Evolutionary conservation across 2,797 vertebrate genomes (phyloP).

Genomic region (Clarias pachynema): DNA sequence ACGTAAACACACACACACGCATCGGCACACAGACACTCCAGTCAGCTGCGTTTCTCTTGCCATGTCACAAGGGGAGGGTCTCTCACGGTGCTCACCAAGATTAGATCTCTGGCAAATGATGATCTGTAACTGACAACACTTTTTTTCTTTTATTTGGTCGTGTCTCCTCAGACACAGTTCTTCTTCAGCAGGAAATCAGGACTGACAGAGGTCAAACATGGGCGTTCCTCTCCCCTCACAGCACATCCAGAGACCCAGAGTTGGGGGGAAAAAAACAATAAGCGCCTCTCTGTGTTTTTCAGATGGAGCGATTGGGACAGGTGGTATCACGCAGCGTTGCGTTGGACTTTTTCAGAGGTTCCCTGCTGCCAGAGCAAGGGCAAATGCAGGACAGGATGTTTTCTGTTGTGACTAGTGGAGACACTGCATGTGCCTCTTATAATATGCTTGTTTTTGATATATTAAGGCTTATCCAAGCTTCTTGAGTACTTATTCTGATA

Average conservation of each 20-base stretch:
- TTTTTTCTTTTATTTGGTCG: constrained; percentile 47
- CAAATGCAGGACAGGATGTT: constrained; percentile 53
- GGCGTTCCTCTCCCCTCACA: constrained; percentile 44
- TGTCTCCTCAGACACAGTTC: constrained; percentile 38
- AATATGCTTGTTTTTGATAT: constrained; percentile 37
- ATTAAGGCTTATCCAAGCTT: neutral
- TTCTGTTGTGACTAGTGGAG: constrained; percentile 37
- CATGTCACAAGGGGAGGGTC: constrained; percentile 48
- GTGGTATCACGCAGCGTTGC: constrained; percentile 24
- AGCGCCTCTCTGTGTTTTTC: constrained; percentile 26
- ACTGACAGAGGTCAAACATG: constrained; percentile 54
- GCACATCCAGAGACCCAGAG: constrained; percentile 20
- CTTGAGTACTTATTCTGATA: neutral
- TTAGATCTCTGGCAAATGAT: constrained; percentile 60
- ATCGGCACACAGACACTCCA: constrained; percentile 20
- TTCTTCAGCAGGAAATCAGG: constrained; percentile 45
- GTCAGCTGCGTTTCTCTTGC: constrained; percentile 32
- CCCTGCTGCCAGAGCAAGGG: constrained; percentile 46
- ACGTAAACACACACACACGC: constrained; percentile 20
- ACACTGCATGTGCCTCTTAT: constrained; percentile 20
- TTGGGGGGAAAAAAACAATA: constrained; percentile 21
- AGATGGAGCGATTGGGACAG: constrained; percentile 39
- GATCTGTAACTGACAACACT: constrained; percentile 58
- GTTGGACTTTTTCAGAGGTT: constrained; percentile 27
- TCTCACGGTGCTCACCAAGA: constrained; percentile 57